Evolutionary conservation across 2,113 vertebrate species (phyloP).

Genomic region (Callithrix jacchus): DNA sequence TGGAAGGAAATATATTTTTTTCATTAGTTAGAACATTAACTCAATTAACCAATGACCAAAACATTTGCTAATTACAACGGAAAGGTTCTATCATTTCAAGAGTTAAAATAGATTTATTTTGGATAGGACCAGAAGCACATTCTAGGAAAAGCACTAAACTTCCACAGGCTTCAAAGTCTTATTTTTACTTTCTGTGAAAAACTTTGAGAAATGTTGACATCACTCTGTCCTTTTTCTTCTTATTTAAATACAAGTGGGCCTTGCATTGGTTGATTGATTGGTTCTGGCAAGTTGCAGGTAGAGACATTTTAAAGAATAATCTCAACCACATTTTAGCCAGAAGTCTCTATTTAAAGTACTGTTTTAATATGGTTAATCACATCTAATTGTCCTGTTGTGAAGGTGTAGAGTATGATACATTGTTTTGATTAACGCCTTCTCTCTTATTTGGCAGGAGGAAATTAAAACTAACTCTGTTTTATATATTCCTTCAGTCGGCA

Average conservation of each 20-base stretch:
- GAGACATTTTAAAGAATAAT: background rate
- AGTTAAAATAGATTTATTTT: conserved; percentile 6
- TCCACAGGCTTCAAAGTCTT: background rate
- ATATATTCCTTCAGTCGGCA: rapidly evolving
- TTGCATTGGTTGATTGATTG: background rate
- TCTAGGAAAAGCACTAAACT: background rate
- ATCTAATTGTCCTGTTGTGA: background rate
- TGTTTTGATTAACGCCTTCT: background rate
- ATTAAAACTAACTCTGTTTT: no score
- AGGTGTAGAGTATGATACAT: rapidly evolving
- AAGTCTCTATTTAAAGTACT: background rate
- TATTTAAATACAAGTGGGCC: no score
- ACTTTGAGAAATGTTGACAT: background rate
- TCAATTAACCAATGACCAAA: conserved; percentile 34
- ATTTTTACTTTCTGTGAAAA: conserved; percentile 6
- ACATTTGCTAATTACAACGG: background rate
- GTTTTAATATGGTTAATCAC: background rate
- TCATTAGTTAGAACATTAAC: background rate
- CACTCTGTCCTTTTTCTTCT: background rate
- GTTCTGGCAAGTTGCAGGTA: background rate
- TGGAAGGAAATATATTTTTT: background rate
- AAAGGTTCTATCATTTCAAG: background rate
- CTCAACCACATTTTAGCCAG: background rate
- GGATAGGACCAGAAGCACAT: background rate
- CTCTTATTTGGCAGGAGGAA: background rate